phyloP scores from a whole-genome alignment of 2,888 invertebrate genomes.

The Cryptocheilus praepositus region DNA sequence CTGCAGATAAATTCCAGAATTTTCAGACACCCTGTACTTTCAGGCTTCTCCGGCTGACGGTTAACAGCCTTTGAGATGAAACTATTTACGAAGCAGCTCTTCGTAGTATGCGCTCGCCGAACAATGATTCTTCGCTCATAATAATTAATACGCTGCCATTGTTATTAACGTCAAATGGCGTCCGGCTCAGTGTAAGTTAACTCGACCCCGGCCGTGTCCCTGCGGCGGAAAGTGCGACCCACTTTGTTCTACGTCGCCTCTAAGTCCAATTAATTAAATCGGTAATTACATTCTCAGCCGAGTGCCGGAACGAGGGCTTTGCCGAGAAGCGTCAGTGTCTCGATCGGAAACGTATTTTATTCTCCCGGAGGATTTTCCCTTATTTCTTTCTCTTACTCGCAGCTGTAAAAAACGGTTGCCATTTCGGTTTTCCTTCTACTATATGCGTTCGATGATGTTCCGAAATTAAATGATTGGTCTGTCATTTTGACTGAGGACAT shows the following conservation, averaged over 20 bases:
- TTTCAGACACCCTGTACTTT: too few species aligned
- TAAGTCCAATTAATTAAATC: slow-evolving; percentile 52
- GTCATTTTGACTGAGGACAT: too few species aligned
- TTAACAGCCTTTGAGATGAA: too few species aligned
- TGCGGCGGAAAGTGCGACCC: slow-evolving; percentile 21
- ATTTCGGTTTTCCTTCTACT: too few species aligned
- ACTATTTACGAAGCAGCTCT: too few species aligned
- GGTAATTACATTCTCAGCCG: slow-evolving; percentile 53
- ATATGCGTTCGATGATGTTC: too few species aligned
- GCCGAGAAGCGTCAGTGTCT: slow-evolving; percentile 1
- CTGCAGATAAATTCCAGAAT: not conserved
- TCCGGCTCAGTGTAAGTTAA: slow-evolving; percentile 22
- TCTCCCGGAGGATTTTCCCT: not conserved
- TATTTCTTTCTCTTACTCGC: too few species aligned
- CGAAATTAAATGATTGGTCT: too few species aligned
- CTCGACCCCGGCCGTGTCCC: slow-evolving; percentile 12
- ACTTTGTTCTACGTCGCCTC: slow-evolving; percentile 25
- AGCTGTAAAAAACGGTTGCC: too few species aligned
- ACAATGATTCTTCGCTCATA: not conserved
- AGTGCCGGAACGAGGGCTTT: slow-evolving; percentile 16
- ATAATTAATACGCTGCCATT: slow-evolving; percentile 31
- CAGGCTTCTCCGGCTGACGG: too few species aligned
- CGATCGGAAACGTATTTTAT: slow-evolving; percentile 9
- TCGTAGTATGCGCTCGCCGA: too few species aligned
- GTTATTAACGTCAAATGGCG: slow-evolving; percentile 29